Evolutionary conservation across 1,140 invertebrate species (phyloP).

Genomic region (Cydia amplana): DNA sequence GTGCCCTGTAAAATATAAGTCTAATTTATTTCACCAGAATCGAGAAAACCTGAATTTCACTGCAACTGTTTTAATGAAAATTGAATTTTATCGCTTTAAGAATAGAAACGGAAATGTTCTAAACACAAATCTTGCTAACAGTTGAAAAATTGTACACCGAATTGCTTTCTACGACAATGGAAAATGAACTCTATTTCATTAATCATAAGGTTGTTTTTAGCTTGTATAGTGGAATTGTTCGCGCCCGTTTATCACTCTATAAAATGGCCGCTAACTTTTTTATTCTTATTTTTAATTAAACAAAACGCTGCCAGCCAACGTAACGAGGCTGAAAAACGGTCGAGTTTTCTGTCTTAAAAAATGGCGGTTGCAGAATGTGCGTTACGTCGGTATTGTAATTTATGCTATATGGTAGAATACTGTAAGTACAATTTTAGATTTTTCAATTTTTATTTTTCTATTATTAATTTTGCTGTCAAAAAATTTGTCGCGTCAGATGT

Average conservation of each 20-base stretch:
- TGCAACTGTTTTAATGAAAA: constrained; percentile 45
- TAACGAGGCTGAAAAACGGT: constrained; percentile 56
- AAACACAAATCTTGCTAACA: constrained; percentile 59
- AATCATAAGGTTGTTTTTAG: constrained; percentile 46
- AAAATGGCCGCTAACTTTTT: constrained; percentile 67
- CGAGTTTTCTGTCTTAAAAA: constrained; percentile 38
- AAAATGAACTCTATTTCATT: constrained; percentile 42
- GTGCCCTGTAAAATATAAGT: not conserved
- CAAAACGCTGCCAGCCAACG: constrained; percentile 54
- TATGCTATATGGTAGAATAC: not conserved
- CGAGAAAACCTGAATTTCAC: not conserved
- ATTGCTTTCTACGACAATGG: constrained; percentile 33
- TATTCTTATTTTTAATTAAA: constrained; percentile 76
- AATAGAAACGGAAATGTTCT: constrained; percentile 68
- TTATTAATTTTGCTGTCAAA: too few species aligned
- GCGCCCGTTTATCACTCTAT: constrained; percentile 67
- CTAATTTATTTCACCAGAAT: not conserved
- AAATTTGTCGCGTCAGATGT: too few species aligned
- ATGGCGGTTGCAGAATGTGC: not conserved
- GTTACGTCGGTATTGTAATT: not conserved
- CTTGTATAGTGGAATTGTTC: constrained; percentile 33
- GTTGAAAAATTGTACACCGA: constrained; percentile 49
- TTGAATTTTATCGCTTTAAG: constrained; percentile 64
- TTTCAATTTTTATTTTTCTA: not conserved
- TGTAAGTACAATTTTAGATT: not conserved